A percentile compares a stretch with the other conserved stretches of the same genome.
These are phyloP conservation scores for Synergus itoensis DNA, from an alignment of 2,888 invertebrate genomes.

Conservation along the genomic window DNA sequence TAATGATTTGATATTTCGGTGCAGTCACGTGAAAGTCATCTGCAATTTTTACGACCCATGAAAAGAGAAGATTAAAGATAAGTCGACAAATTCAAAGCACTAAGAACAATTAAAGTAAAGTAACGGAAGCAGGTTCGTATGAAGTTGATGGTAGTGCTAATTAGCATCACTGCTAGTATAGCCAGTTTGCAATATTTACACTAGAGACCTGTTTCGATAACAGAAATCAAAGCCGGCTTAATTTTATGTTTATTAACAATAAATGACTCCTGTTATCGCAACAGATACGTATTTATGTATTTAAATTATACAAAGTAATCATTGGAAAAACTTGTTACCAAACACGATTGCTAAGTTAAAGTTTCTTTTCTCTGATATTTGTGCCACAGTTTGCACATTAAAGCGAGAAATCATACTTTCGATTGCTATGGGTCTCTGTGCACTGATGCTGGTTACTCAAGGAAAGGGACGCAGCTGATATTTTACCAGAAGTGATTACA, in stretches of 20 bases:
- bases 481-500: conserved; percentile 46
- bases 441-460: background rate
- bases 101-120: conserved; percentile 20
- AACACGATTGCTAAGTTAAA: background rate
- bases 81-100: conserved; percentile 18
- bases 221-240: conserved; percentile 29
- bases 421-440: background rate
- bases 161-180: conserved; percentile 22
- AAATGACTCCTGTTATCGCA: background rate
- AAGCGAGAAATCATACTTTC: no score
- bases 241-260: conserved; percentile 12
- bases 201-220: conserved; percentile 37
- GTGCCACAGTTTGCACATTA: conserved; percentile 4
- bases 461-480: background rate
- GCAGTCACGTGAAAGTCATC: conserved; percentile 8
- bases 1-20: conserved; percentile 20
- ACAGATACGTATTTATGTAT: background rate
- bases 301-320: background rate
- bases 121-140: conserved; percentile 27
- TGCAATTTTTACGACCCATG: conserved; percentile 16
- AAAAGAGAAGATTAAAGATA: conserved; percentile 18
- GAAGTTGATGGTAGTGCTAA: conserved; percentile 25
- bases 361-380: background rate
- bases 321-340: conserved; percentile 1
- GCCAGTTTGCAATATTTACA: background rate